Base-by-base conservation (phyloP, 1,140 invertebrate species). In the Armadillidium nasatum region DNA sequence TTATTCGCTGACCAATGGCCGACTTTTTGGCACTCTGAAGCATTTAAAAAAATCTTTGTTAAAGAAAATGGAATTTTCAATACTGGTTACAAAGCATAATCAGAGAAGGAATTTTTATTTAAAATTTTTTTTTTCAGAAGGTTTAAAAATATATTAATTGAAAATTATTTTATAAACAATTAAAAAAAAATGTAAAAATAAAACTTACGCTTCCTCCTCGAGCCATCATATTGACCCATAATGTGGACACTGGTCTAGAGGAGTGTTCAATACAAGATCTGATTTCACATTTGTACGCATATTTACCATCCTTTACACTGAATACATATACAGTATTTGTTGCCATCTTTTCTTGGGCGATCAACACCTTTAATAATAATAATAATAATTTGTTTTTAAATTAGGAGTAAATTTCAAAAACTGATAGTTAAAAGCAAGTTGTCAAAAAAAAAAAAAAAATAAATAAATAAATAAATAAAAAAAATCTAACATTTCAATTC, bases 141-240 rank as follows among this genome's bases (percentile, higher is more conserved):
- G n/a, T n/a, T n/a, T n/a, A n/a, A n/a, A n/a, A n/a, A n/a, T n/a
- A n/a, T n/a, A n/a, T n/a, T 6, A 33, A 33, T 33, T 33, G 33
- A 33, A 33, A 33, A 33, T 33, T 33, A 33, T 33, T 71, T 44
- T 22, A 79, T 3, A 21, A 66, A 50, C 6, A 71, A 69, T 13
- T 54, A 66, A 71, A 10, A 19, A 23, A 21, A 4, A 71, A 21
- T 21, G 19, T 11, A 71, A 71, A 44, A 23, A 13, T 71, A 33
- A 45, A 33, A 78, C 79, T 80, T 66, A 80, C 76, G 75, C 80
- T 81, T 19, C 95, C 95, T 82, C 96, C 96, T 84, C 95, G 90
- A 15, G 97, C 95, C 92, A 99, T 94, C 96, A 99, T 98, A 85
- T 99, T 99, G 0, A 99, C 96, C 95, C 96, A 99, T 7, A 99